Evolutionary conservation across 1,140 invertebrate genomes (phyloP).

Genomic region (Oryctes rhinoceros): DNA sequence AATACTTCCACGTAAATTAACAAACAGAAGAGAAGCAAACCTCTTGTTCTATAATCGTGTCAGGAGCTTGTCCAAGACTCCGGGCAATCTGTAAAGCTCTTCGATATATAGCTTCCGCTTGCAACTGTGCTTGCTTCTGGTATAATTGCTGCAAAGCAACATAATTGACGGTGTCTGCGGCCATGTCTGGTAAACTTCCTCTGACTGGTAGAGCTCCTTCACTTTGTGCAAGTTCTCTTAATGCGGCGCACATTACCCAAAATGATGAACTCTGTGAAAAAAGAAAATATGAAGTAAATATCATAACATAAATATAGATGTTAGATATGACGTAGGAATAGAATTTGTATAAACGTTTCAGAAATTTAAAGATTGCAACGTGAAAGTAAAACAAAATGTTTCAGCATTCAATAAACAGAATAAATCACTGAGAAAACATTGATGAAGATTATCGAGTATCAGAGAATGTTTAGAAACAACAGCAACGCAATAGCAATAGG

Average conservation of each 20-base stretch:
- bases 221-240: constrained; percentile 88
- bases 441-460: too few relatives aligned
- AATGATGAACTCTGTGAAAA: constrained; percentile 77
- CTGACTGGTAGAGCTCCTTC: constrained; percentile 88
- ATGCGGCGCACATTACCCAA: constrained; percentile 92
- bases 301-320: too few relatives aligned
- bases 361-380: too few relatives aligned
- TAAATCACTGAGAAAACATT: too few relatives aligned
- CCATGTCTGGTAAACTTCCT: constrained; percentile 98
- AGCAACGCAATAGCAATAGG: too few relatives aligned
- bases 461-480: too few relatives aligned
- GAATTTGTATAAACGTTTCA: too few relatives aligned
- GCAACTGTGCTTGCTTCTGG: constrained; percentile 81
- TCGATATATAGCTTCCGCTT: constrained; percentile 82
- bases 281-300: too few relatives aligned
- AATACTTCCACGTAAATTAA: too few relatives aligned
- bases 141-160: constrained; percentile 92
- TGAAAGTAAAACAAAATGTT: too few relatives aligned
- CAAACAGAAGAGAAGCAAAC: constrained; percentile 52
- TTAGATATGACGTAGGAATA: too few relatives aligned
- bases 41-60: constrained; percentile 78
- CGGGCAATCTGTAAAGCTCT: constrained; percentile 82
- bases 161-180: constrained; percentile 92
- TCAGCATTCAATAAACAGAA: too few relatives aligned
- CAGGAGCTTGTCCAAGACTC: constrained; percentile 76